Conservation (phyloP, 2,113 vertebrate species). For the Vulpes vulpes region DNA sequence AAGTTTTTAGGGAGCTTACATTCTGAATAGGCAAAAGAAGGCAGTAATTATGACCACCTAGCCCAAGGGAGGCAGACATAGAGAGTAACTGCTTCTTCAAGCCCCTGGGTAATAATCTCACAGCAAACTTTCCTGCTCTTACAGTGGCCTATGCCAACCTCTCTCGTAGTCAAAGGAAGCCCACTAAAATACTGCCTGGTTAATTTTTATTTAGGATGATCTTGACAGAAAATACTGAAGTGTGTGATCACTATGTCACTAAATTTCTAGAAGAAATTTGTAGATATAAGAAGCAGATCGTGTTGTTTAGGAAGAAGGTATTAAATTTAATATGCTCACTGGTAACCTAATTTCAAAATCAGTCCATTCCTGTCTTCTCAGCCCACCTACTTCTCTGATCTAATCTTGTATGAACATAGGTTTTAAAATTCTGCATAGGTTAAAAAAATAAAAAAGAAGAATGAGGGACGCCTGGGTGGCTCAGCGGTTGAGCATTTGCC, state of each 20-base stretch:
- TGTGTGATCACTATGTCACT: background rate
- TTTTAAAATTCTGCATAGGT: background rate
- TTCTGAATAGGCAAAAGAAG: background rate
- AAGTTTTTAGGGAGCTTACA: background rate
- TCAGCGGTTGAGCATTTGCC: too few species aligned
- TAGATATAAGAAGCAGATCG: background rate
- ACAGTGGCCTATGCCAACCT: background rate
- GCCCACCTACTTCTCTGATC: background rate
- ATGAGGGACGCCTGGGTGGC: too few species aligned
- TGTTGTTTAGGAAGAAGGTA: background rate
- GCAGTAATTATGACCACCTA: background rate
- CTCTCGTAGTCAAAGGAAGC: background rate
- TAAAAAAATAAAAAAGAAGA: background rate
- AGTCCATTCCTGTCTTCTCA: background rate
- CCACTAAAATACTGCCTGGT: background rate
- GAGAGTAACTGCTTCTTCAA: background rate
- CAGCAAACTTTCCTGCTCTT: background rate
- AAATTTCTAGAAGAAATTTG: slow-evolving; percentile 46
- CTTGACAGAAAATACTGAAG: background rate
- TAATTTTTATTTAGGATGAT: slow-evolving; percentile 1
- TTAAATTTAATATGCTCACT: background rate
- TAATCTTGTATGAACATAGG: background rate
- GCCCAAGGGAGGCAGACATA: background rate
- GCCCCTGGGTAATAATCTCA: background rate
- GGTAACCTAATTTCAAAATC: background rate